phyloP scores from a whole-genome alignment of 2,888 invertebrate species.

The Cremastobaeus sp. region DNA sequence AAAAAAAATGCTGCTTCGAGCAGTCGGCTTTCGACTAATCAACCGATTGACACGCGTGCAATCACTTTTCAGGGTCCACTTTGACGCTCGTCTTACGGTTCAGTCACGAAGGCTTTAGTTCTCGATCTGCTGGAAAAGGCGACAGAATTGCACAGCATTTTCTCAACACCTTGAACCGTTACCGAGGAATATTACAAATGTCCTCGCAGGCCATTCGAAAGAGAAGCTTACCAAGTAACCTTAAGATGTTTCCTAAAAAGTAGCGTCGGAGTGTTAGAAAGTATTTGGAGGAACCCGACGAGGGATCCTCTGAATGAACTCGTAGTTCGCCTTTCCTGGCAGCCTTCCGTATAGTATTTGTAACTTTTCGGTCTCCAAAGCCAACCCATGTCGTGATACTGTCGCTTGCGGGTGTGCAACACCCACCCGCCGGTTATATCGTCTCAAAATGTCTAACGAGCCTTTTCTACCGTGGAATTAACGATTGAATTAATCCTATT shows the following conservation, averaged over 20 bases:
- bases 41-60: conserved; percentile 31
- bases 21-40: too few species aligned
- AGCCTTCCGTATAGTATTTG: conserved; percentile 40
- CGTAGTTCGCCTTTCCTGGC: conserved; percentile 27
- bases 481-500: conserved; percentile 45
- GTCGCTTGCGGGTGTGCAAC: conserved; percentile 26
- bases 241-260: too few species aligned
- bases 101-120: conserved; percentile 28
- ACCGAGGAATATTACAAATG: too few species aligned
- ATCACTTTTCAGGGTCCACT: conserved; percentile 47
- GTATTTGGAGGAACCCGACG: too few species aligned
- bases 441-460: conserved; percentile 39
- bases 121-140: conserved; percentile 17
- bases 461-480: conserved; percentile 44
- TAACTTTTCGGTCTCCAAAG: conserved; percentile 37
- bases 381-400: conserved; percentile 34
- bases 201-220: too few species aligned
- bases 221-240: too few species aligned
- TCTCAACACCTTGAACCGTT: too few species aligned
- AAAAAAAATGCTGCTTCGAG: too few species aligned
- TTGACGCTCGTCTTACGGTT: conserved; percentile 38
- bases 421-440: conserved; percentile 26
- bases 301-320: too few species aligned
- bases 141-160: too few species aligned
- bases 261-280: too few species aligned